A percentile compares a stretch with the other conserved stretches of the same genome.
phyloP scores from a whole-genome alignment of 2,888 invertebrate species.

The Pyralis farinalis region DNA sequence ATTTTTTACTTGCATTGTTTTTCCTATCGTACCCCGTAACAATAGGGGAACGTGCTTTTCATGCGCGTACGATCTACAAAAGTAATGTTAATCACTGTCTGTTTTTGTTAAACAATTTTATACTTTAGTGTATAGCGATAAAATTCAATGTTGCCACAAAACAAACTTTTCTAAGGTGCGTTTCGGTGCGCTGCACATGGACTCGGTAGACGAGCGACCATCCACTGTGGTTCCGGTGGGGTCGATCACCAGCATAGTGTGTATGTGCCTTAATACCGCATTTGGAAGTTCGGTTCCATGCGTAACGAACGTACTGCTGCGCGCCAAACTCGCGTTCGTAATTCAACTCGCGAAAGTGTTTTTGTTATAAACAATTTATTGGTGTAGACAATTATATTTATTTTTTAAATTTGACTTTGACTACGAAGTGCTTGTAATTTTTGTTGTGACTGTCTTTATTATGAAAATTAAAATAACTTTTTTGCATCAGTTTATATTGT shows the following conservation, averaged over 20 bases:
- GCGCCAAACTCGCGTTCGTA: slow-evolving; percentile 48
- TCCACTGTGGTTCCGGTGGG: slow-evolving; percentile 81
- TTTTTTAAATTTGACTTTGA: slow-evolving; percentile 9
- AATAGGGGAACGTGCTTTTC: slow-evolving; percentile 63
- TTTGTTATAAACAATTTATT: slow-evolving; percentile 13
- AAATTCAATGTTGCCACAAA: slow-evolving; percentile 19
- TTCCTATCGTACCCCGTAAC: slow-evolving; percentile 52
- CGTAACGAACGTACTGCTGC: slow-evolving; percentile 43
- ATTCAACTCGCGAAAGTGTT: slow-evolving; percentile 18
- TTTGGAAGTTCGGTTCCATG: slow-evolving; percentile 48
- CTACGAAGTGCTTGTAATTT: neutral
- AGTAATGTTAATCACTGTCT: slow-evolving; percentile 50
- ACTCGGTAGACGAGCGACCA: slow-evolving; percentile 71
- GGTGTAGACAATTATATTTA: slow-evolving; percentile 12
- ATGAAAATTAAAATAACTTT: slow-evolving; percentile 5
- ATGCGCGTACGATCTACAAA: slow-evolving; percentile 73
- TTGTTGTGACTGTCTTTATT: slow-evolving; percentile 1
- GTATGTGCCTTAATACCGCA: slow-evolving; percentile 57
- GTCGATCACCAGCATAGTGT: slow-evolving; percentile 72
- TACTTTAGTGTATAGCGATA: slow-evolving; percentile 17
- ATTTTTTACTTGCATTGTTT: slow-evolving; percentile 53
- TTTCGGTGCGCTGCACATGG: slow-evolving; percentile 76
- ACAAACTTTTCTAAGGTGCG: slow-evolving; percentile 44
- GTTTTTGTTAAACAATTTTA: slow-evolving; percentile 21
- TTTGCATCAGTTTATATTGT: neutral